These are phyloP conservation scores for Trididemnum clinides DNA, from an alignment of 23 tunicate species.

Conservation along the genomic window DNA sequence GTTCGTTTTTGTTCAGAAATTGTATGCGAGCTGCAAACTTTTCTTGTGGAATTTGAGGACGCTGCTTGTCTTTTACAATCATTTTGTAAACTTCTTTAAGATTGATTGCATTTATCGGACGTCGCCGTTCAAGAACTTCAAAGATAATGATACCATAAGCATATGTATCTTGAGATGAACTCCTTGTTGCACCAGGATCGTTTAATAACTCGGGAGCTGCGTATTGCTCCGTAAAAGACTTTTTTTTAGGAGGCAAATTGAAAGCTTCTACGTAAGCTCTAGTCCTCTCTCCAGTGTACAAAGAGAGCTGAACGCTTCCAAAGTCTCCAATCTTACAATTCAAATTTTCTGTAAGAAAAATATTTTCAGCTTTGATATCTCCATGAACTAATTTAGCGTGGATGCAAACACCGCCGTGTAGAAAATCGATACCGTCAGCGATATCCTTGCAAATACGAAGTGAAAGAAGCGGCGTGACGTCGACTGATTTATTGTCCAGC, in stretches of 20 bases:
- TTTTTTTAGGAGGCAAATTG: neutral
- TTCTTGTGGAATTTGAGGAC: neutral
- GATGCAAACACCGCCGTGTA: neutral
- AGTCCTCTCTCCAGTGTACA: neutral
- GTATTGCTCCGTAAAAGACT: neutral
- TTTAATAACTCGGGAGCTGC: slow-evolving; percentile 6
- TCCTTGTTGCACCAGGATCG: neutral
- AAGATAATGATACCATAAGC: neutral
- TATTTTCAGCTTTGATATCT: slow-evolving; percentile 26
- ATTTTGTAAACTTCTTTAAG: neutral
- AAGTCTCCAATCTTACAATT: slow-evolving; percentile 26
- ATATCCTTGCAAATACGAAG: slow-evolving; percentile 4
- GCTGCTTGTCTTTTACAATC: neutral
- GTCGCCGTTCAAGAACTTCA: neutral
- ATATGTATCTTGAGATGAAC: neutral
- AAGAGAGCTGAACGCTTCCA: neutral
- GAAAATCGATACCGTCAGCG: neutral
- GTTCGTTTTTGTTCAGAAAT: neutral
- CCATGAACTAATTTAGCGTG: slow-evolving; percentile 4
- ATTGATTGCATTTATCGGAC: neutral
- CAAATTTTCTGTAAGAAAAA: neutral
- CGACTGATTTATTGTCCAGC: neutral
- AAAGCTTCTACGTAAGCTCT: neutral
- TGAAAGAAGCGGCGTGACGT: neutral
- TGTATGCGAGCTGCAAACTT: neutral